phyloP scores from a whole-genome alignment of 1,140 invertebrate genomes.

The Apis mellifera region Amel_HAv3.1 CM009931.2:17763501-17764000 shows the following conservation, averaged over 20 bases:
- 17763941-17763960: background rate
- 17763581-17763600: background rate
- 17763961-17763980: background rate
- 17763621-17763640: background rate
- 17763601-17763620: background rate
- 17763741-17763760: slow-evolving; percentile 54
- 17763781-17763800: slow-evolving; percentile 48
- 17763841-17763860: slow-evolving; percentile 42
- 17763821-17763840: slow-evolving; percentile 56
- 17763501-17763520: no score
- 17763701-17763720: background rate
- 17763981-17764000: slow-evolving; percentile 5
- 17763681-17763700: slow-evolving; percentile 50
- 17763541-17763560: no score
- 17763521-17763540: no score
- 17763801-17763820: slow-evolving; percentile 61
- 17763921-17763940: background rate
- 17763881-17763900: slow-evolving; percentile 46
- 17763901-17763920: slow-evolving; percentile 45
- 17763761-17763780: slow-evolving; percentile 38
- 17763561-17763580: no score
- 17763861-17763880: slow-evolving; percentile 51
- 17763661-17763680: slow-evolving; percentile 29
- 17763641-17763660: slow-evolving; percentile 1
- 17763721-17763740: slow-evolving; percentile 29